These are phyloP conservation scores for Darevskia mixta DNA, from an alignment of 2,797 vertebrate species.

Conservation along the genomic window DNA sequence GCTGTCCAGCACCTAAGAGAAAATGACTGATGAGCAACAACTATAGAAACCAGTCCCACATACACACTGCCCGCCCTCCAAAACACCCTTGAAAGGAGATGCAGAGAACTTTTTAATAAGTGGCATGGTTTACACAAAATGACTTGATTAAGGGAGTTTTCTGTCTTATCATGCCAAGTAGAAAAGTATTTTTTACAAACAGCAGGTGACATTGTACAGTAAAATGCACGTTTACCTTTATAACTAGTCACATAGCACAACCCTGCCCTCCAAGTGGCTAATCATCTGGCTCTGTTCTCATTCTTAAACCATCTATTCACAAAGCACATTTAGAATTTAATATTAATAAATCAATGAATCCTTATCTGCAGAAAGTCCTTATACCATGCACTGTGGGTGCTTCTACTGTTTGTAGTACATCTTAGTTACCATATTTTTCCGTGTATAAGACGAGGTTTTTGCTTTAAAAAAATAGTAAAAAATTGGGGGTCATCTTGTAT, in stretches of 20 bases:
- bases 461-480: too few relatives aligned
- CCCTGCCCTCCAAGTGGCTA: neutral
- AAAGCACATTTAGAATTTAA: neutral
- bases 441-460: too few relatives aligned
- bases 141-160: neutral
- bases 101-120: neutral
- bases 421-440: neutral
- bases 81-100: neutral
- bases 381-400: neutral
- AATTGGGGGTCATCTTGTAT: too few relatives aligned
- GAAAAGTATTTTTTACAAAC: neutral
- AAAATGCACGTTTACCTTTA: neutral
- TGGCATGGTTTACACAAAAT: neutral
- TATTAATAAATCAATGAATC: neutral
- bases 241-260: neutral
- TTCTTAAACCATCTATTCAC: neutral
- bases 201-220: neutral
- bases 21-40: neutral
- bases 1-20: constrained; percentile 29
- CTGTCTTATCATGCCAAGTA: neutral
- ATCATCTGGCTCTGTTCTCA: neutral
- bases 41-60: neutral
- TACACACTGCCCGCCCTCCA: neutral
- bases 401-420: neutral
- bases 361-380: neutral